phyloP scores from a whole-genome alignment of 2,113 vertebrate genomes.

The Corvus moneduloides region DNA sequence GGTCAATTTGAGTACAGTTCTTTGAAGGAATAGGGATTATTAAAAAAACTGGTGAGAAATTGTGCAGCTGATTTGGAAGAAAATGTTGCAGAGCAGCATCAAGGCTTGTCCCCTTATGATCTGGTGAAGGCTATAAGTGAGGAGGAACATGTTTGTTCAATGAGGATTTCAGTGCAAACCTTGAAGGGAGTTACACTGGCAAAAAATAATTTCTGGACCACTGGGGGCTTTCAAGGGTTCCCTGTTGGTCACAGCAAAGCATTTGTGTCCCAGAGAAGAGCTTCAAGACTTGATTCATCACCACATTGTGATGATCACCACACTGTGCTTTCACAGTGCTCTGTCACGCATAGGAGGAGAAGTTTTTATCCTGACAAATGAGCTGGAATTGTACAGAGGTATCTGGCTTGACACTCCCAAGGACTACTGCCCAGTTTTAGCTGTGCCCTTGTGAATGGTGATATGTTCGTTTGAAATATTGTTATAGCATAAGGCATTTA shows the following conservation, averaged over 20 bases:
- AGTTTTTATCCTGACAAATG: background rate
- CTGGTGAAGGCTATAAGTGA: background rate
- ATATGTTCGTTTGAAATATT: background rate
- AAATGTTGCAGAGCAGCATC: background rate
- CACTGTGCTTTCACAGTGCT: background rate
- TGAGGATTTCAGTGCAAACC: background rate
- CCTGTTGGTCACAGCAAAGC: background rate
- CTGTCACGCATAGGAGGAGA: background rate
- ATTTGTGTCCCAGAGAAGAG: background rate
- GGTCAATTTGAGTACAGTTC: background rate
- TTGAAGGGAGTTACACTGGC: background rate
- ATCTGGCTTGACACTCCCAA: background rate
- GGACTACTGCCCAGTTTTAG: background rate
- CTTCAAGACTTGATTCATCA: background rate
- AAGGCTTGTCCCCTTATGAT: background rate
- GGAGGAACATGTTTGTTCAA: background rate
- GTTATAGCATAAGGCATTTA: background rate
- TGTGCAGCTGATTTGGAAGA: background rate
- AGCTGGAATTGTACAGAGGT: background rate
- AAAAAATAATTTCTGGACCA: background rate
- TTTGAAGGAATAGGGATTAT: background rate
- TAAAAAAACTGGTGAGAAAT: background rate
- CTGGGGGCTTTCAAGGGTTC: background rate
- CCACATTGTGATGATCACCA: background rate
- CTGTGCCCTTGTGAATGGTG: background rate